Evolutionary conservation across 2,888 invertebrate species (phyloP), one percentile per base, ranked within the genome.

Genomic region (Cheilosia pagana): DNA sequence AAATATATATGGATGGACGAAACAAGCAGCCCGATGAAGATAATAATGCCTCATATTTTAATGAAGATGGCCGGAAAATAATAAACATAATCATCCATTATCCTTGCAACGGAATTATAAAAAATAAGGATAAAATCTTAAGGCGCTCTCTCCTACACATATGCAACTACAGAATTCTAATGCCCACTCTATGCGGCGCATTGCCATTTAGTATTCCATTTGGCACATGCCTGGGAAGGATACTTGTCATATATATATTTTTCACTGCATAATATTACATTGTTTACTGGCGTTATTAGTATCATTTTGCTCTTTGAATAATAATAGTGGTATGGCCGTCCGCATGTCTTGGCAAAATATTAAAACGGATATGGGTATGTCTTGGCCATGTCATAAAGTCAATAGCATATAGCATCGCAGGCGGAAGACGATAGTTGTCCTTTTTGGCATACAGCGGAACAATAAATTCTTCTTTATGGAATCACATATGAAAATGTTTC

Each of bases 71-170:
- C 53, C 85, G 85, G 81, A 81, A 78, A 67, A 67, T 81, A 81
- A 85, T 85, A 85, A 81, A 76, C 81, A 81, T 85, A 85, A 85
- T 81, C 81, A 71, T 85, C 75, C 39, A 76, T 85, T 85, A 85
- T 85, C 71, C 81, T 81, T 81, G 75, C 81, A 85, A 76, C 48
- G 60, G 71, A 85, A 85, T 62, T 75, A 62, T 71, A 70, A 28
- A 65, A 55, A 63, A 68, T 74, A 74, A 62, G 71, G 79, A 75
- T 75, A 76, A 62, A 65, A 62, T 81, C 75, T 75, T 67, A 76
- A 85, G 76, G 68, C 28, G 71, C 43, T 41, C 8, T 68, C 25
- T n/a, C n/a, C 45, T 35, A 45, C 25, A 60, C 60, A 76, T 62
- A 35, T 35, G 71, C 67, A 72, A 77, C 19, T 39, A 14, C 59